Evolutionary conservation across 1,140 invertebrate genomes (phyloP).

Genomic region (Drosophila burlai): DNA sequence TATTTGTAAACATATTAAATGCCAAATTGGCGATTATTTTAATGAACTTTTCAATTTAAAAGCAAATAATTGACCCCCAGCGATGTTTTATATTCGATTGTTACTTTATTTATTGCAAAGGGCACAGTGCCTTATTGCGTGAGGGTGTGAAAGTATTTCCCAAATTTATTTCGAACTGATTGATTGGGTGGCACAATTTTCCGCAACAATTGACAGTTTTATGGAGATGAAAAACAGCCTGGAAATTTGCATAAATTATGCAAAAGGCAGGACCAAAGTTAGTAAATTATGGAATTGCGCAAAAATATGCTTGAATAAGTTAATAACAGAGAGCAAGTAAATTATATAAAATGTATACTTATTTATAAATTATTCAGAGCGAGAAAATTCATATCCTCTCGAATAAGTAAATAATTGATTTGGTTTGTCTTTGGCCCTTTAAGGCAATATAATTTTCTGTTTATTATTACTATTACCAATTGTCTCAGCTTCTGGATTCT

Average conservation of each 20-base stretch:
- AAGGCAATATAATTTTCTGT: background rate
- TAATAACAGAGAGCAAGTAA: background rate
- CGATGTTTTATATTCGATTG: background rate
- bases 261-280: constrained; percentile 5
- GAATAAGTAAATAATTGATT: background rate
- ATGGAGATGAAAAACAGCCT: background rate
- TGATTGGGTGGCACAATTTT: constrained; percentile 5
- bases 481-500: background rate
- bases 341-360: background rate
- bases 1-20: constrained; percentile 43
- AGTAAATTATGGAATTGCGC: constrained; percentile 11
- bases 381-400: background rate
- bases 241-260: constrained; percentile 31
- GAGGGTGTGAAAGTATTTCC: constrained; percentile 19
- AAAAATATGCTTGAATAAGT: constrained; percentile 18
- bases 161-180: constrained; percentile 6
- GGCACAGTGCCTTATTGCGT: background rate
- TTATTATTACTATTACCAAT: background rate
- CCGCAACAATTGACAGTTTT: constrained; percentile 33
- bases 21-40: constrained; percentile 33
- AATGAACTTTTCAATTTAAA: constrained; percentile 37
- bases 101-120: constrained; percentile 1
- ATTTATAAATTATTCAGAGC: background rate
- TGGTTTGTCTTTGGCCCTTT: background rate
- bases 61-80: constrained; percentile 11